These are phyloP conservation scores for Lophura nycthemera DNA, from an alignment of 2,113 vertebrate genomes.

Conservation along the genomic window DNA sequence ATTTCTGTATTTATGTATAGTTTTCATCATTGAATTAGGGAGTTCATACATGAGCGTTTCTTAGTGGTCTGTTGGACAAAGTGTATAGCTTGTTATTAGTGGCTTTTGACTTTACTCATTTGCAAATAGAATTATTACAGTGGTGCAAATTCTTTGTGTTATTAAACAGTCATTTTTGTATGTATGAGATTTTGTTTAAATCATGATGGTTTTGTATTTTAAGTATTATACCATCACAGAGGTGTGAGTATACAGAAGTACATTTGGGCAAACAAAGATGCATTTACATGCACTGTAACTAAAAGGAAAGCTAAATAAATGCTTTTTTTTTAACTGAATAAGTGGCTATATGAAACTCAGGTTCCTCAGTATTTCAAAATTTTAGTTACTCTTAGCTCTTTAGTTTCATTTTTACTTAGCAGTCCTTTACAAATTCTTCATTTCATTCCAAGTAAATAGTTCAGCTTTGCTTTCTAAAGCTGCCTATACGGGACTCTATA, in stretches of 20 bases:
- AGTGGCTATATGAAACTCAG: not conserved
- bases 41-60: conserved; percentile 86
- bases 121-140: conserved; percentile 90
- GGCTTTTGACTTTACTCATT: conserved; percentile 95
- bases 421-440: not conserved
- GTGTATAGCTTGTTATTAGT: conserved; percentile 93
- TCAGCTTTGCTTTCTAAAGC: not conserved
- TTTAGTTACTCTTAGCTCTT: not conserved
- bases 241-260: not conserved
- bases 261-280: not conserved
- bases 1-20: conserved; percentile 82
- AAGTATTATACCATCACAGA: not conserved
- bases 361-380: not conserved
- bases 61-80: conserved; percentile 88
- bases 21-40: conserved; percentile 97
- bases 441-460: not conserved
- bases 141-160: conserved; percentile 72
- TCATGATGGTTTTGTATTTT: not conserved
- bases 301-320: not conserved
- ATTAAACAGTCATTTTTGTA: not conserved
- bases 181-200: conserved; percentile 10
- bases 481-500: not conserved
- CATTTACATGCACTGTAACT: not conserved
- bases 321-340: not conserved
- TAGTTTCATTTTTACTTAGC: not conserved